Conservation (phyloP, 2,888 invertebrate genomes). For the Drosophila maculinotata region DNA sequence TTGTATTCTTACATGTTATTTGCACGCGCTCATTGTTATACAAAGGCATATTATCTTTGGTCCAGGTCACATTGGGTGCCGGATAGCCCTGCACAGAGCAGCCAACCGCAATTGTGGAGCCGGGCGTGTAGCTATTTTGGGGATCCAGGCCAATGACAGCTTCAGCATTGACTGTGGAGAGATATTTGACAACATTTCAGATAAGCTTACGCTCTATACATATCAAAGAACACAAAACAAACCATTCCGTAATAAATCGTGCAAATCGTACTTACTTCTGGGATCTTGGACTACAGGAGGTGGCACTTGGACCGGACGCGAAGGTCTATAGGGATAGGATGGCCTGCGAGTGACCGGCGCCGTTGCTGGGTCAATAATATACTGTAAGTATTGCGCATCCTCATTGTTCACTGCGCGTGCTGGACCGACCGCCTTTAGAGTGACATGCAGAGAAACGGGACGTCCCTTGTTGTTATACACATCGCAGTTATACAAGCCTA, state of each 20-base stretch:
- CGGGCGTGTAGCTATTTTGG: constrained; percentile 86
- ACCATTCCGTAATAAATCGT: constrained; percentile 31
- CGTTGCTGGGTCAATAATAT: constrained; percentile 87
- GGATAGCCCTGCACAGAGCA: constrained; percentile 93
- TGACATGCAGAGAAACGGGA: constrained; percentile 91
- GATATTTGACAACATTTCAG: neutral
- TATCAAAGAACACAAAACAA: constrained; percentile 8
- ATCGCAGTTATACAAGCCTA: constrained; percentile 95
- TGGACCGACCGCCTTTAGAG: constrained; percentile 90
- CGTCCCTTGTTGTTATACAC: constrained; percentile 93
- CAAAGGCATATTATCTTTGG: constrained; percentile 89
- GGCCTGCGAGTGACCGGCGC: constrained; percentile 82
- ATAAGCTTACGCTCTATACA: neutral
- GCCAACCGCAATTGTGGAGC: constrained; percentile 89
- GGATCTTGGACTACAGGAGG: constrained; percentile 61
- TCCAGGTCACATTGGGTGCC: constrained; percentile 91
- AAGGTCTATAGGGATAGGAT: constrained; percentile 85
- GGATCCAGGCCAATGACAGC: constrained; percentile 87
- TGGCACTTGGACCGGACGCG: constrained; percentile 80
- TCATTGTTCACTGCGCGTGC: constrained; percentile 87
- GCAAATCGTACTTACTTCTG: constrained; percentile 58
- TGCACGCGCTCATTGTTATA: constrained; percentile 87
- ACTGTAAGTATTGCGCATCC: constrained; percentile 87
- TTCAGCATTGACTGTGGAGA: constrained; percentile 85
- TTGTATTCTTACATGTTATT: constrained; percentile 87